Base-by-base conservation (phyloP, 2,888 invertebrate genomes). In the Pristionchus mayeri region DNA sequence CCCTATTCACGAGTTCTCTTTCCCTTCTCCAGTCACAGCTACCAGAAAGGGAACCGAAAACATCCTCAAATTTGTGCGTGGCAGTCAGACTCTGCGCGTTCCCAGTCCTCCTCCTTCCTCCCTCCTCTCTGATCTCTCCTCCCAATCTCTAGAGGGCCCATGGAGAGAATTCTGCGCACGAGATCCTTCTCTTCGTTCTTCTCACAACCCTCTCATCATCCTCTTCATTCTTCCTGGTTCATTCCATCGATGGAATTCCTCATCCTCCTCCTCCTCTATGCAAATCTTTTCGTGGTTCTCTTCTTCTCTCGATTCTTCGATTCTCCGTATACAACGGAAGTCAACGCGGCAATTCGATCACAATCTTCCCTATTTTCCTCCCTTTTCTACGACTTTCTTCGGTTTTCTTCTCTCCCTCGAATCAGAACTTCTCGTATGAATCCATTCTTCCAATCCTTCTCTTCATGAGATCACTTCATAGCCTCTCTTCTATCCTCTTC, bases 101-200 rank as follows among this genome's bases (percentile, higher is more conserved):
- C 48, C 13, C 78, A 44, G 60, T 37, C 54, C n/a, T 48, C 75
- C 63, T 63, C 71, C 78, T 67, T 84, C 48, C 67, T 75, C 54
- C 37, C 44, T 76, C 52, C 44, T 84, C 78, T 71, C 78, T 71
- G 60, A 34, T 86, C 80, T 84, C 85, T 85, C 85, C 85, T 67
- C 85, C 52, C 78, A 52, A 48, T 34, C 78, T 30, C 52, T 52
- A 30, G 48, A 78, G 30, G 44, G 37, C 37, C 71, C 11, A 67
- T n/a, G 37, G 27, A 48, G 27, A 48, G 48, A 9, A 48, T 76
- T 50, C 27, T 6, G 30, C 27, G 30, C 76, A 44, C 71, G 63
- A 71, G 21, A 67, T 4, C 18, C 3, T n/a, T n/a, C 44, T 7
- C 60, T n/a, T 60, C 60, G 60, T 37, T 21, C 63, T n/a, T n/a